Evolutionary conservation across 2,797 vertebrate species (phyloP).

Genomic region (Hybognathus amarus): DNA sequence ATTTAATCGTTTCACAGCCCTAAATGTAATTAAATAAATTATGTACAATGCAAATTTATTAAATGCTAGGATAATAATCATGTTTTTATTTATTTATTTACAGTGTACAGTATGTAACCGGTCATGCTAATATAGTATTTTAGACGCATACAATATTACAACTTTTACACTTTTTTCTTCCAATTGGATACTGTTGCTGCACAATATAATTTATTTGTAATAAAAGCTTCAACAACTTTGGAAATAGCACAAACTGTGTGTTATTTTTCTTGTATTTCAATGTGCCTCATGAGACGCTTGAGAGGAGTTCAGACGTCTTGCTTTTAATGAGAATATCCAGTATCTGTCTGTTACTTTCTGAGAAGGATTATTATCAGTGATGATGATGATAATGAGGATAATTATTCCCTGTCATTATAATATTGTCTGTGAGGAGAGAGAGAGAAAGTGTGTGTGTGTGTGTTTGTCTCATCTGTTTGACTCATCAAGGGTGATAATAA

Average conservation of each 20-base stretch:
- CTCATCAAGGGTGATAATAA: constrained; percentile 54
- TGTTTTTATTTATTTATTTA: too few relatives aligned
- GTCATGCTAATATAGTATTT: too few relatives aligned
- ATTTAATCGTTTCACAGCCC: too few relatives aligned
- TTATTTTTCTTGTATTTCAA: neutral
- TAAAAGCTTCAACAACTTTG: neutral
- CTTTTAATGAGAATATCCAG: constrained; percentile 12
- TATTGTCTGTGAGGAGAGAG: too few relatives aligned
- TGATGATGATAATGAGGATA: constrained; percentile 10
- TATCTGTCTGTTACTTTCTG: neutral
- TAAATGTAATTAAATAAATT: too few relatives aligned
- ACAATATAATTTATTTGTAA: neutral
- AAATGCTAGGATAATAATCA: too few relatives aligned
- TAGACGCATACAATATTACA: too few relatives aligned
- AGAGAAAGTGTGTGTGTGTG: too few relatives aligned
- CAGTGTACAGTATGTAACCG: too few relatives aligned
- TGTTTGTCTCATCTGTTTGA: constrained; percentile 36
- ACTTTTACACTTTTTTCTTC: neutral
- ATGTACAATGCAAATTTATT: too few relatives aligned
- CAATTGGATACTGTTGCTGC: neutral
- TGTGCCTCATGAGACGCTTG: neutral
- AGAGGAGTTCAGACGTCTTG: neutral
- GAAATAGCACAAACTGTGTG: neutral
- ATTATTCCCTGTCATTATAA: neutral
- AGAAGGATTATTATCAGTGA: neutral